Evolutionary conservation across 1,140 invertebrate species (phyloP).

Genomic region (Leptinotarsa lineolata): DNA sequence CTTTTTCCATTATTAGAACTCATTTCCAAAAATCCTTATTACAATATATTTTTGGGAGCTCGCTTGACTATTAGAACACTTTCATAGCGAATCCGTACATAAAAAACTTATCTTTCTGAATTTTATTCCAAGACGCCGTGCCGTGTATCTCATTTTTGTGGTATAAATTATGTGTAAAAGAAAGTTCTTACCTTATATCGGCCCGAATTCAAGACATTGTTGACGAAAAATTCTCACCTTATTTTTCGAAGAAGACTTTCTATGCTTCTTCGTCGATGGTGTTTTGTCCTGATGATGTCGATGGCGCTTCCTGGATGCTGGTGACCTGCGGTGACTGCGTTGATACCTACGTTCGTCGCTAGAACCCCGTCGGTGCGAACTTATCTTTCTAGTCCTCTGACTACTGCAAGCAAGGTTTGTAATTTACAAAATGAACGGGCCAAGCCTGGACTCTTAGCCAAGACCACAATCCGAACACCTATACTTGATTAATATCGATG

Average conservation of each 20-base stretch:
- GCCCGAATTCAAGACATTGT: background rate
- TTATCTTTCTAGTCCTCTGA: conserved; percentile 63
- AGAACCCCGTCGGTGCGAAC: conserved; percentile 65
- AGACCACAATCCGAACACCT: no score
- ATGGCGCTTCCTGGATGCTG: conserved; percentile 60
- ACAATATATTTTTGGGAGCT: no score
- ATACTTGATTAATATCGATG: no score
- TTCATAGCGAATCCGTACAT: no score
- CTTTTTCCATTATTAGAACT: no score
- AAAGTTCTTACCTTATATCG: background rate
- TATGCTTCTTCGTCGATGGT: conserved; percentile 48
- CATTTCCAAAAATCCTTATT: no score
- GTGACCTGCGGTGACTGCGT: conserved; percentile 65
- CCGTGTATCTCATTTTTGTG: no score
- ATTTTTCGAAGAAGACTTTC: conserved; percentile 50
- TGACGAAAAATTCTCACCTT: conserved; percentile 51
- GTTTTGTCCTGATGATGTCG: conserved; percentile 55
- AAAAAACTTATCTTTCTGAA: no score
- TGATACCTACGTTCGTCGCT: conserved; percentile 67
- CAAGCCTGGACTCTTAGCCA: background rate
- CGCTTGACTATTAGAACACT: no score
- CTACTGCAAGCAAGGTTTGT: conserved; percentile 57
- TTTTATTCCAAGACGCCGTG: no score
- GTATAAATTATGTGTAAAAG: no score
- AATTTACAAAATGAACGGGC: background rate